phyloP scores from a whole-genome alignment of 2,888 invertebrate genomes.

The Calameuta idolon region DNA sequence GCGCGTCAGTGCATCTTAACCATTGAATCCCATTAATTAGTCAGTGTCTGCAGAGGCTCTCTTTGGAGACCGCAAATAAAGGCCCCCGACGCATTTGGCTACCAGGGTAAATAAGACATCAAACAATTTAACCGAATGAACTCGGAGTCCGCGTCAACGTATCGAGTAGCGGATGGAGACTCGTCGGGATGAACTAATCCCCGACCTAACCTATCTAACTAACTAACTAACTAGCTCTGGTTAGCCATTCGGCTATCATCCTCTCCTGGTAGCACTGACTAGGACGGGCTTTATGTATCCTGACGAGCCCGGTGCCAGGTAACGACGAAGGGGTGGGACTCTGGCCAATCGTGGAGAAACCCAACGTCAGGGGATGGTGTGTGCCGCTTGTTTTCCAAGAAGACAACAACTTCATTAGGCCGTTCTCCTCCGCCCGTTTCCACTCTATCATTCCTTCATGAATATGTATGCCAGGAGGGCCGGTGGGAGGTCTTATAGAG shows the following conservation, averaged over 20 bases:
- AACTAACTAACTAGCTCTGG: no score
- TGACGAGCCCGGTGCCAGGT: neutral
- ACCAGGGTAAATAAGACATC: constrained; percentile 60
- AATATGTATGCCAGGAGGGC: constrained; percentile 53
- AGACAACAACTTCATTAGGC: constrained; percentile 66
- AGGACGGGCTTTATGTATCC: no score
- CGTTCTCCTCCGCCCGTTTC: constrained; percentile 57
- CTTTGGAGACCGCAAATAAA: constrained; percentile 51
- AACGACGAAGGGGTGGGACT: neutral
- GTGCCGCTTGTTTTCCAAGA: constrained; percentile 58
- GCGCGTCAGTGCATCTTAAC: no score
- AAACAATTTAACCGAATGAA: constrained; percentile 52
- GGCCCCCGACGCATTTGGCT: constrained; percentile 46
- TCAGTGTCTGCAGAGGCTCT: neutral
- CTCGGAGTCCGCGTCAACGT: constrained; percentile 31
- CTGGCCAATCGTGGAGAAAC: neutral
- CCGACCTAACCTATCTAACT: no score
- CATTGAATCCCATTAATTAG: no score
- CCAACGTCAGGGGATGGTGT: neutral
- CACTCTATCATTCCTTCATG: constrained; percentile 55
- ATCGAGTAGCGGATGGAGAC: no score
- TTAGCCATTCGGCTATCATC: no score
- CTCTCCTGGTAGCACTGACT: no score
- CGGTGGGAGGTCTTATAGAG: neutral
- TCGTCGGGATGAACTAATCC: no score